Evolutionary conservation across 2,797 vertebrate genomes (phyloP).

Genomic region (Uromys caudimaculatus): DNA sequence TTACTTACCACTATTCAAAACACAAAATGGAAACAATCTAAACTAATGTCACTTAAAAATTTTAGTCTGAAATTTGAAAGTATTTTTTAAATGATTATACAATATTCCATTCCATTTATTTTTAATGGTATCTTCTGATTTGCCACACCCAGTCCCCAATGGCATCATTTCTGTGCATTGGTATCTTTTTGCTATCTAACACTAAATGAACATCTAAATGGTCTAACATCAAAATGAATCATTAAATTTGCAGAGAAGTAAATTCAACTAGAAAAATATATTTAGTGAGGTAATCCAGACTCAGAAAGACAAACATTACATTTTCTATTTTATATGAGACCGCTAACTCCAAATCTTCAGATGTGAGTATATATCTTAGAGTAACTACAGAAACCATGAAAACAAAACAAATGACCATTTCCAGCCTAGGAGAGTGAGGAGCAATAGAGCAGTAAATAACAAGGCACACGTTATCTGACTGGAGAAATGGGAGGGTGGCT

Average conservation of each 20-base stretch:
- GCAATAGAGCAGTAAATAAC: not conserved
- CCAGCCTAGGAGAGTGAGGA: not conserved
- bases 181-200: not conserved
- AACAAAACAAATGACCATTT: not conserved
- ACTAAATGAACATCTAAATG: not conserved
- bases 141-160: not conserved
- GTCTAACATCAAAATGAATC: not conserved
- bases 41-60: not conserved
- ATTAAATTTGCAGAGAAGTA: not conserved
- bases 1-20: not conserved
- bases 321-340: not conserved
- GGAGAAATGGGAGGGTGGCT: not conserved
- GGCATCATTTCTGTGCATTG: not conserved
- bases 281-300: not conserved
- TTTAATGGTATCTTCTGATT: not conserved
- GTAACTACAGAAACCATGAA: not conserved
- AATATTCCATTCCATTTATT: not conserved
- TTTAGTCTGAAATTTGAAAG: not conserved
- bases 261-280: not conserved
- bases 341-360: not conserved
- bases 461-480: not conserved
- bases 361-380: not conserved
- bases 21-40: not conserved
- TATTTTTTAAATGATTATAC: not conserved
- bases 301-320: not conserved